Evolutionary conservation across 2,888 invertebrate genomes (phyloP), one percentile per base, ranked within the genome.

Genomic region (Rapana venosa): DNA sequence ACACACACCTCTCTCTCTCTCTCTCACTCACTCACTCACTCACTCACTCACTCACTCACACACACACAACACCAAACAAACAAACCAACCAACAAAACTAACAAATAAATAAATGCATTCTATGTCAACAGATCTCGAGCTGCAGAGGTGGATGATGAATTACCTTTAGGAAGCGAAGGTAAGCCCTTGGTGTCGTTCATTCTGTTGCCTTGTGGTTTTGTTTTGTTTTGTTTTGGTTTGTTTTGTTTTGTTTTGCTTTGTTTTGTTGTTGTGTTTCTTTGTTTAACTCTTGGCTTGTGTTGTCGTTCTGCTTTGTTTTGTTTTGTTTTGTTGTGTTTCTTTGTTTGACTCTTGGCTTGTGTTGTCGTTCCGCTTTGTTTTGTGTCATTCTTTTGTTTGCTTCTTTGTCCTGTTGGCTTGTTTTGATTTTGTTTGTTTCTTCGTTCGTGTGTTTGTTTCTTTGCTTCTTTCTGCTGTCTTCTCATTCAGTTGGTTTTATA

Each of bases 121-220:
- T 22, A 17, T 87, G 36, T 35, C 20, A 32, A 35, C 81, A 88
- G 88, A 32, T 20, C 47, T 2, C 81, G 61, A 61, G 35, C 81
- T 4, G 47, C 61, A 26, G 88, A 88, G 13, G 17, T 26, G 35
- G 87, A 90, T 22, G 90, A 91, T 61, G 91, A 91, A 8, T 87
- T 91, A 26, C 91, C 91, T 8, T 30, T 91, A 35, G 91, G 91
- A 74, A 91, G 90, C 88, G 91, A 91, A 90, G 91, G 91, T 91
- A 32, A 32, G 89, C 56, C 56, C 36, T 4, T 4, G 32, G 2
- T 13, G 32, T 13, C 17, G 66, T 86, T 26, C 26, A 36, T 17
- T 20, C 26, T 36, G 17, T 26, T 17, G 17, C 20, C 13, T 2
- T 66, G 66, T 66, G 66, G 2, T 17, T 66, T 22, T 66, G 4